A percentile compares a stretch with the other conserved stretches of the same genome.
phyloP scores from a whole-genome alignment of 2,888 invertebrate species.

The Tetrapedia diversipes region DNA sequence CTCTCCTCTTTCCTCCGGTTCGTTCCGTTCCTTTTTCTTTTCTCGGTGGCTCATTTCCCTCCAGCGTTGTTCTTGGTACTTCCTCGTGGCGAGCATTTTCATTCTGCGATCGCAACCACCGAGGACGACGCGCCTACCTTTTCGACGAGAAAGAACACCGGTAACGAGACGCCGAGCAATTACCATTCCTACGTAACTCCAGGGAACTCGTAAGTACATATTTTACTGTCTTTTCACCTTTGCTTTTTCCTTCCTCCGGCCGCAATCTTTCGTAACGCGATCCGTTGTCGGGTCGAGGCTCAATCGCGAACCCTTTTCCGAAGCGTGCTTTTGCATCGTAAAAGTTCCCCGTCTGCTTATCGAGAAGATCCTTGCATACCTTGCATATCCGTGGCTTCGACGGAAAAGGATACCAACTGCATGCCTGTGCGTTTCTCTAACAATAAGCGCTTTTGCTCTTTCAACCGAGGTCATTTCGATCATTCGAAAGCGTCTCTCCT shows the following conservation, averaged over 20 bases:
- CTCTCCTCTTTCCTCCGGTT: background rate
- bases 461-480: slow-evolving; percentile 5
- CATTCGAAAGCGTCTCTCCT: no score
- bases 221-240: slow-evolving; percentile 23
- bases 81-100: slow-evolving; percentile 20
- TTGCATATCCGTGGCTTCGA: background rate
- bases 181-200: slow-evolving; percentile 34
- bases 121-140: slow-evolving; percentile 16
- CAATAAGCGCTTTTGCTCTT: slow-evolving; percentile 15
- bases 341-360: slow-evolving; percentile 1
- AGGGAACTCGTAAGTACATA: slow-evolving; percentile 22
- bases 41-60: background rate
- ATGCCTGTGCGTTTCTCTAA: no score
- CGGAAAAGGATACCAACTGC: background rate
- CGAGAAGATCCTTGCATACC: no score
- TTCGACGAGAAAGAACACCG: slow-evolving; percentile 23
- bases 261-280: slow-evolving; percentile 4
- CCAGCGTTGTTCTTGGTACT: background rate
- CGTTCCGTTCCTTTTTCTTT: background rate
- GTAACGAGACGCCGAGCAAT: slow-evolving; percentile 43
- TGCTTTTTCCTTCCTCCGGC: slow-evolving; percentile 5
- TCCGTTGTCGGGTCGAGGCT: background rate
- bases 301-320: slow-evolving; percentile 7
- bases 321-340: background rate
- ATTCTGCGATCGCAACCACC: slow-evolving; percentile 29